phyloP scores from a whole-genome alignment of 2,113 vertebrate species.

The Phrynosoma blainvillii region DNA sequence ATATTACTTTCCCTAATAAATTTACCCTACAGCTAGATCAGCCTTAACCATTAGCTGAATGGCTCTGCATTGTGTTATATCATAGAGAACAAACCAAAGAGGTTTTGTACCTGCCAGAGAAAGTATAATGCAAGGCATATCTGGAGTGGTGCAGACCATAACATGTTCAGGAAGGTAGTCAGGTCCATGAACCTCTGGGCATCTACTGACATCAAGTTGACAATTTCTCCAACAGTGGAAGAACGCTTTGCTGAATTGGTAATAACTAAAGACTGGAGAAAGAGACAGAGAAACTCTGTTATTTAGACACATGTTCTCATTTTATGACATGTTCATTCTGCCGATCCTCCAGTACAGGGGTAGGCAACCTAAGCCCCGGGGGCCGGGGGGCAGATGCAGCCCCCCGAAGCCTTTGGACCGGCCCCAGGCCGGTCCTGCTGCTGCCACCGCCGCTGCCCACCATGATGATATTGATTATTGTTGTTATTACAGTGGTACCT shows the following conservation, averaged over 20 bases:
- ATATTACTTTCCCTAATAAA: not conserved
- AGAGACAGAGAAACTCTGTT: not conserved
- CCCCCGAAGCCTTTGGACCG: too few species aligned
- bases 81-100: not conserved
- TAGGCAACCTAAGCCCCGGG: too few species aligned
- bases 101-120: conserved; percentile 88
- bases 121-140: conserved; percentile 92
- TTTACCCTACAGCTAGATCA: not conserved
- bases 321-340: not conserved
- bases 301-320: not conserved
- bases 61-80: not conserved
- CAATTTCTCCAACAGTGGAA: conserved; percentile 91
- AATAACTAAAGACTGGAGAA: conserved; percentile 87
- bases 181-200: conserved; percentile 94
- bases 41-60: not conserved
- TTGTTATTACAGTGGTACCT: too few species aligned
- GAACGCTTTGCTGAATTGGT: conserved; percentile 90
- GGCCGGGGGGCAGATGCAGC: too few species aligned
- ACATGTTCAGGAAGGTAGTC: conserved; percentile 88
- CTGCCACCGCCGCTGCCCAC: too few species aligned
- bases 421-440: too few species aligned
- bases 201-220: conserved; percentile 97
- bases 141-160: conserved; percentile 97
- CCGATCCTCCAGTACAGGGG: too few species aligned
- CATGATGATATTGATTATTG: too few species aligned